Evolutionary conservation across 2,113 vertebrate species (phyloP), one percentile per base, ranked within the genome.

Genomic region (Oreotrochilus melanogaster): DNA sequence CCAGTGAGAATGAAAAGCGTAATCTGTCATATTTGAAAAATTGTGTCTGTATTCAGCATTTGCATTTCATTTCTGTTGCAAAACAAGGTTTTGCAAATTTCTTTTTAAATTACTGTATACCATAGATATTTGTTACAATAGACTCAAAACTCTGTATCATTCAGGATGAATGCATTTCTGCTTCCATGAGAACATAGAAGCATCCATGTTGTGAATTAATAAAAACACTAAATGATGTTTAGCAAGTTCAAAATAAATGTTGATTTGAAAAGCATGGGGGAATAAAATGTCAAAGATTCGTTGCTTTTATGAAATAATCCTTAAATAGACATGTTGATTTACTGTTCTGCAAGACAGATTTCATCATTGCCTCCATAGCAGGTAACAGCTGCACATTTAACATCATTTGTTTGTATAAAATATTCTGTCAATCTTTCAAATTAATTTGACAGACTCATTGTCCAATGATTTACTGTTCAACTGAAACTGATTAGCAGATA

Each of bases 81-180:
- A 93, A 97, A 86, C 23, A 83, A 53, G 67, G 37, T 73, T 93
- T 86, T 78, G 71, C n/a, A 70, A 66, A 86, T 83, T 73, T 71
- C n/a, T 39, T 90, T 95, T 92, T 53, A 93, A 94, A 89, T 89
- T 28, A 88, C 47, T 74, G 42, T 82, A 90, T 70, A 82, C 51
- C 67, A 74, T 73, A 47, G 79, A 23, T 94, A 82, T 89, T 95
- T 92, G 57, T 84, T 92, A 78, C 95, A 95, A 93, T 86, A 86
- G 50, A 51, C 74, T 88, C 71, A 70, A 70, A 82, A 69, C 9
- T 50, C 57, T 73, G 19, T 64, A 53, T 54, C 10, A 21, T 31
- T 81, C 82, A 33, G 56, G 47, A 53, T 72, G 15, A 86, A 62
- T 54, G 45, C 48, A 54, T n/a, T 93, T 71, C 43, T 80, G 21